phyloP scores from a whole-genome alignment of 2,888 invertebrate genomes.

The Criorhina ranunculi region DNA sequence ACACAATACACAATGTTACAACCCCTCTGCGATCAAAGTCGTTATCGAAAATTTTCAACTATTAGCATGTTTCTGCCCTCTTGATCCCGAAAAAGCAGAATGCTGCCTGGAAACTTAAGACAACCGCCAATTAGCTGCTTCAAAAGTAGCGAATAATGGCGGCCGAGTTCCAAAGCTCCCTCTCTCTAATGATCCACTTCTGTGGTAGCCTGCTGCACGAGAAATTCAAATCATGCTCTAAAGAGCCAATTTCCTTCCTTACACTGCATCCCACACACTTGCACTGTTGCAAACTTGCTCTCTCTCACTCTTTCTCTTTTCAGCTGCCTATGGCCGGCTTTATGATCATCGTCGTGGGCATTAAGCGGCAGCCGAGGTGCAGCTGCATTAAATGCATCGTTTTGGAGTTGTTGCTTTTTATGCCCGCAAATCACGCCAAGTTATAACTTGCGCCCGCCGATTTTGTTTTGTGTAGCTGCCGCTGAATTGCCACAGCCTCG shows the following conservation, averaged over 20 bases:
- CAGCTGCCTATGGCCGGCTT: neutral
- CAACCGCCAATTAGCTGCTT: slow-evolving; percentile 65
- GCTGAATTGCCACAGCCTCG: slow-evolving; percentile 57
- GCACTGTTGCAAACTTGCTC: slow-evolving; percentile 17
- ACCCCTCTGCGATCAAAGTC: slow-evolving; percentile 50
- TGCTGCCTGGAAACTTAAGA: slow-evolving; percentile 51
- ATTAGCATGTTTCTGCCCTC: slow-evolving; percentile 75
- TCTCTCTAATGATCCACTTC: slow-evolving; percentile 75
- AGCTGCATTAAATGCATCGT: slow-evolving; percentile 77
- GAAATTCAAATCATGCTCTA: slow-evolving; percentile 75
- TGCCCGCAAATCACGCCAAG: slow-evolving; percentile 72
- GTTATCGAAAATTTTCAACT: slow-evolving; percentile 72
- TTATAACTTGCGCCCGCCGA: slow-evolving; percentile 57
- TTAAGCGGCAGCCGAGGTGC: slow-evolving; percentile 66
- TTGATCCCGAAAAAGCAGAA: slow-evolving; percentile 39
- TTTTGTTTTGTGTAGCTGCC: slow-evolving; percentile 56
- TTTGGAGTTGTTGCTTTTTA: slow-evolving; percentile 72
- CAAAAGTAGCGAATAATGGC: slow-evolving; percentile 73
- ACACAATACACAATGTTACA: too few species aligned
- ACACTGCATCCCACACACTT: slow-evolving; percentile 49
- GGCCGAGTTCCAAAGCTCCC: slow-evolving; percentile 56
- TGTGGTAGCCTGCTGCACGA: slow-evolving; percentile 69
- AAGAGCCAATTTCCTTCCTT: slow-evolving; percentile 72
- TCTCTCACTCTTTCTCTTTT: neutral
- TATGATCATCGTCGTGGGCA: slow-evolving; percentile 42